Conservation (phyloP, 2,888 invertebrate species). For the Drosophila mettleri region DNA sequence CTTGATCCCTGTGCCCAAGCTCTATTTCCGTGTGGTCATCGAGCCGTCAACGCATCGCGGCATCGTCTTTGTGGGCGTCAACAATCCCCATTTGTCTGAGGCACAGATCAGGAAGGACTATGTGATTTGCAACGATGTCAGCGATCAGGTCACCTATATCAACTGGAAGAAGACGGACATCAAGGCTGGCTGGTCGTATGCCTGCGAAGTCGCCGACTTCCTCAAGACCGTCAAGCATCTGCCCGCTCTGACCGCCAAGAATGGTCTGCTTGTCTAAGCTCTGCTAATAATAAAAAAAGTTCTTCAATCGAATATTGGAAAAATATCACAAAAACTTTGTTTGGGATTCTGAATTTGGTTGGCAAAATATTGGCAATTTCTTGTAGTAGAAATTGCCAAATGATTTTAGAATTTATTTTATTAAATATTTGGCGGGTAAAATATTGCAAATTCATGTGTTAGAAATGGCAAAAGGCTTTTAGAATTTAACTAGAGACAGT, state of each 20-base stretch:
- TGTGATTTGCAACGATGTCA: conserved; percentile 79
- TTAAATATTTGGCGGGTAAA: too few species aligned
- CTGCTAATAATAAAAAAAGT: conserved; percentile 33
- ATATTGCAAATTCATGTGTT: too few species aligned
- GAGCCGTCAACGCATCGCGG: conserved; percentile 85
- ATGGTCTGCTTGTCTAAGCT: conserved; percentile 73
- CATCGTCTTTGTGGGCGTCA: conserved; percentile 86
- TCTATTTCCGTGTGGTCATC: conserved; percentile 87
- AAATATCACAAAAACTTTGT: background rate
- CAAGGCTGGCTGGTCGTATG: conserved; percentile 81
- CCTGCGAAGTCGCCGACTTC: conserved; percentile 80
- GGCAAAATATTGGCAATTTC: too few species aligned
- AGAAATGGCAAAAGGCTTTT: too few species aligned
- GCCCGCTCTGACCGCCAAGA: conserved; percentile 71
- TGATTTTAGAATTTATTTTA: too few species aligned
- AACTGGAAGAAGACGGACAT: conserved; percentile 79
- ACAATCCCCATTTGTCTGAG: conserved; percentile 83
- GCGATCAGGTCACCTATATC: conserved; percentile 77
- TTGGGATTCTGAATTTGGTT: too few species aligned
- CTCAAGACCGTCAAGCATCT: conserved; percentile 69
- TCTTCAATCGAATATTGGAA: conserved; percentile 17
- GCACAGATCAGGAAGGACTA: conserved; percentile 79
- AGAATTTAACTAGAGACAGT: too few species aligned
- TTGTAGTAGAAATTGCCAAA: too few species aligned
- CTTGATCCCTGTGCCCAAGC: conserved; percentile 86